Percentiles rank a stretch among this genome's conserved stretches.
Evolutionary conservation across 2,888 invertebrate genomes (phyloP).

Genomic region (Ganaspis brasiliensis): DNA sequence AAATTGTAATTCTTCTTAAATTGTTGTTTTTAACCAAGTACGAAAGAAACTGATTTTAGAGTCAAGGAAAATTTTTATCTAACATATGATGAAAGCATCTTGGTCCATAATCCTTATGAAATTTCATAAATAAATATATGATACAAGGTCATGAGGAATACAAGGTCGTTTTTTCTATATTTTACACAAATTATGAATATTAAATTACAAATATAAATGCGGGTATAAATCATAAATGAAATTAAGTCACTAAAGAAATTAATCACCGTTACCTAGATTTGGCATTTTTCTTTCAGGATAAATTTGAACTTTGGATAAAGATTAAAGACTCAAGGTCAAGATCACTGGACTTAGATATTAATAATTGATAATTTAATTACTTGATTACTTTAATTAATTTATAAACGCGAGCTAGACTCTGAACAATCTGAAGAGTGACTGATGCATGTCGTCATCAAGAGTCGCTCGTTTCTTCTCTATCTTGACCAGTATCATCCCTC

Average conservation of each 20-base stretch:
- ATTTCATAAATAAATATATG: neutral
- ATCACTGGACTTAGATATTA: neutral
- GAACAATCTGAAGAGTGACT: slow-evolving; percentile 34
- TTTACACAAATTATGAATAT: neutral
- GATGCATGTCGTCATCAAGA: slow-evolving; percentile 20
- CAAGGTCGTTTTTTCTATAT: neutral
- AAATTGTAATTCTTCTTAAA: too few species aligned
- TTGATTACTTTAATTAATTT: too few species aligned
- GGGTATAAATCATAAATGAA: too few species aligned
- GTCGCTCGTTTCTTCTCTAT: neutral
- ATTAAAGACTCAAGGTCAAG: slow-evolving; percentile 18
- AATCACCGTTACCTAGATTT: neutral
- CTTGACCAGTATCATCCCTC: slow-evolving; percentile 5
- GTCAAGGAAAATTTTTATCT: neutral
- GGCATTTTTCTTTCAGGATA: neutral
- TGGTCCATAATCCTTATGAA: slow-evolving; percentile 9
- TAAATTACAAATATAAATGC: neutral
- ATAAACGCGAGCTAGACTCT: slow-evolving; percentile 13
- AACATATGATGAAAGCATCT: neutral
- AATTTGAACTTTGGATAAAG: neutral
- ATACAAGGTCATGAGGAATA: neutral
- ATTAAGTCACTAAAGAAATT: neutral
- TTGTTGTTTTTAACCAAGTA: too few species aligned
- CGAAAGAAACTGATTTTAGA: too few species aligned
- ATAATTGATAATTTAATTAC: slow-evolving; percentile 15